Evolutionary conservation across 2,797 vertebrate species (phyloP), one percentile per base, ranked within the genome.

Genomic region (Odontamblyopus rebecca): DNA sequence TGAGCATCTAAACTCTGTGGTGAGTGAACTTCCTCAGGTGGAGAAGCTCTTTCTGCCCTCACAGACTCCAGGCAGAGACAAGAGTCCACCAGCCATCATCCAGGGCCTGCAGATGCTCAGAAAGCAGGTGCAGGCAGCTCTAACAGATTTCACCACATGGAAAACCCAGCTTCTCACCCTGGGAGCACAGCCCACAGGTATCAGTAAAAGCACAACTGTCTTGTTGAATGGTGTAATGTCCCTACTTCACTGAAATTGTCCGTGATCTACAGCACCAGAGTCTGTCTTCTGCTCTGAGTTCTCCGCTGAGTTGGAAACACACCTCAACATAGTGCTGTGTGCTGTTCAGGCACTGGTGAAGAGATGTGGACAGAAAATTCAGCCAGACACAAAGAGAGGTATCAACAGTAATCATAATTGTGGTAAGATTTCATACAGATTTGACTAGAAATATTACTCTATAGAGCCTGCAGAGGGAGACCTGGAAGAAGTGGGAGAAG

Each of bases 271-370:
- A 94, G 94, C 74, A 48, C 59, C 66, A 0, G 83, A 68, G 48
- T 68, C 84, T 0, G 23, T 81, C 1, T 96, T 96, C 86, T 83
- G 92, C 18, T 81, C 91, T 0, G 90, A 93, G 73, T 97, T 98
- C 88, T 95, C 95, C 1, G 86, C 90, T 19, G 93, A 95, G 76
- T 82, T 98, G 80, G 98, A 99, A 90, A 81, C 83, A 1, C 93
- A 93, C 83, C 96, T 99, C 85, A 95, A 6, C 78, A 84, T 83
- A 3, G 88, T 98, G 72, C 93, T 99, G 65, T 96, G 90, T 90
- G 94, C 95, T 1, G 92, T 98, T 44, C 98, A 99, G 91, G 94
- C 85, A 23, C 90, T 99, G 26, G 90, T 94, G 65, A 96, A 96
- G 88, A 96, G 92, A 74, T 93, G 82, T 54, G 89, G 86, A 63